These are phyloP conservation scores for Nineta flava DNA, from an alignment of 2,888 invertebrate species.

Conservation along the genomic window DNA sequence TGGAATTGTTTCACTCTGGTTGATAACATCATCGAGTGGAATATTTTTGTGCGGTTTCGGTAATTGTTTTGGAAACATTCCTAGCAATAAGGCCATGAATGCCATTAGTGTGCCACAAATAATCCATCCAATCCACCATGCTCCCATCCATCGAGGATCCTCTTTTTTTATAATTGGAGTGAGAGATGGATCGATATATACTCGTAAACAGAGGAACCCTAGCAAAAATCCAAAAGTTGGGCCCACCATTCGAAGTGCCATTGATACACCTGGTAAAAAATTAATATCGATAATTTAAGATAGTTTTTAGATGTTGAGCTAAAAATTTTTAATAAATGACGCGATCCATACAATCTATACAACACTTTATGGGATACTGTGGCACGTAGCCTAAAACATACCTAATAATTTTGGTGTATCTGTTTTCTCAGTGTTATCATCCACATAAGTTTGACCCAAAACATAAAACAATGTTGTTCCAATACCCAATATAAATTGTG, in stretches of 20 bases:
- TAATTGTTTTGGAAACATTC: slow-evolving; percentile 51
- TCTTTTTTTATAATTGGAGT: slow-evolving; percentile 45
- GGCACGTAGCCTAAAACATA: too few relatives aligned
- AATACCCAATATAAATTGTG: slow-evolving; percentile 53
- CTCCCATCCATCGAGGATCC: slow-evolving; percentile 65
- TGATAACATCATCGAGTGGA: slow-evolving; percentile 25
- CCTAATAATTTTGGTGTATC: slow-evolving; percentile 55
- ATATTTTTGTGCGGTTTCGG: slow-evolving; percentile 23
- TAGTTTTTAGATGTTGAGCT: too few relatives aligned
- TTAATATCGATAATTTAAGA: neutral
- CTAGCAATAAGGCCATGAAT: slow-evolving; percentile 42
- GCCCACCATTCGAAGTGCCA: slow-evolving; percentile 49
- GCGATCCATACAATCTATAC: too few relatives aligned
- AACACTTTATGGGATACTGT: too few relatives aligned
- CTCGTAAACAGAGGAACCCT: slow-evolving; percentile 44
- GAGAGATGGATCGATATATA: slow-evolving; percentile 47
- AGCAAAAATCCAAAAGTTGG: slow-evolving; percentile 52
- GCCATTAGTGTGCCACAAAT: slow-evolving; percentile 42
- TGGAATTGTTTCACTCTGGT: slow-evolving; percentile 22
- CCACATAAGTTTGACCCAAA: slow-evolving; percentile 55
- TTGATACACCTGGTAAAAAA: slow-evolving; percentile 42
- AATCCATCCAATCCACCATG: slow-evolving; percentile 68
- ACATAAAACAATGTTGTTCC: slow-evolving; percentile 53
- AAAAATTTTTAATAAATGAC: too few relatives aligned
- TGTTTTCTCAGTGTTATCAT: slow-evolving; percentile 56